Evolutionary conservation across 2,888 invertebrate species (phyloP), one percentile per base, ranked within the genome.

Genomic region (Clanis bilineata): DNA sequence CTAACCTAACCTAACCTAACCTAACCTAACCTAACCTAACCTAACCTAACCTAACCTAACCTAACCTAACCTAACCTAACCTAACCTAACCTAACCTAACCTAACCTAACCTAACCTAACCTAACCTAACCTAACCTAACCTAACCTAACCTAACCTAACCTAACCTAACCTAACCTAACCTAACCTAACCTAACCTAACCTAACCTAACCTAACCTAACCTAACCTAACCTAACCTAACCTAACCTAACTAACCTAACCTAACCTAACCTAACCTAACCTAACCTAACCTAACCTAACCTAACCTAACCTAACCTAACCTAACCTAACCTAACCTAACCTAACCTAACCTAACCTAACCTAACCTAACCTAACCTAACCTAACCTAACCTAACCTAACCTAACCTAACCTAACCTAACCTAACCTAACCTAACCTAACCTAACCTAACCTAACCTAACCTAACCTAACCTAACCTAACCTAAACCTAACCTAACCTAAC

Each of bases 181-280:
- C 60, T 60, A 60, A 60, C 56, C 60, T 60, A 56, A 60, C 57
- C 57, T 57, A 60, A 57, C 60, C 41, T 41, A 59, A 60, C 56
- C 60, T 56, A 51, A 56, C 60, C 61, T 58, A 58, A 58, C 57
- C 57, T 57, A 61, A 58, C 57, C 60, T 60, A 57, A 56, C 57
- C 60, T 57, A 60, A 60, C 60, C 60, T 57, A 51, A 56, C 60
- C 57, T 60, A 60, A 60, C 59, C 59, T 45, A 60, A 60, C 59
- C 59, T 60, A 59, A 60, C 59, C 59, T 56, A 36, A 36, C 58
- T 59, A 58, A 41, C 43, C 43, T 54, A 63, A 61, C 43, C 61
- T 67, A 67, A 67, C 67, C 67, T 67, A 67, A 67, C 67, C 67
- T 67, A 63, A 67, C 64, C 67, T 67, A 64, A 64, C 64, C 64